Evolutionary conservation across 1,140 invertebrate species (phyloP), one percentile per base, ranked within the genome.

Genomic region (Calephelis virginiensis): DNA sequence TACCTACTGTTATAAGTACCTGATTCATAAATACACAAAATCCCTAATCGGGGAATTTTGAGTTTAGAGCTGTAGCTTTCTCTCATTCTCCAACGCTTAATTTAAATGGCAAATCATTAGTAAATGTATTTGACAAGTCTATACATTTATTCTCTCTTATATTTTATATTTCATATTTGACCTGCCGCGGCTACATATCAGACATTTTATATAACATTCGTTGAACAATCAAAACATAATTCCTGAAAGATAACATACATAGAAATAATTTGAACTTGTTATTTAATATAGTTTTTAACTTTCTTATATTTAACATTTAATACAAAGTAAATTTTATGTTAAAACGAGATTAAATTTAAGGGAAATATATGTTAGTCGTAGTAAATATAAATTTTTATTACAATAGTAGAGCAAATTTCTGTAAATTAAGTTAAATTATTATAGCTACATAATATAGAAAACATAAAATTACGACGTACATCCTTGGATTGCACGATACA

Each of bases 1-100:
- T 56, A 56, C 53, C 53, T 56, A 56, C 37, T 56, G 17, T n/a
- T 49, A 38, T 56, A 56, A 37, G 37, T 56, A 56, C 53, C 53
- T 56, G 17, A 9, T 56, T 56, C 53, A n/a, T 37, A 37, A 6
- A 12, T 12, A 56, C 28, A 56, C 1, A 37, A 56, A 37, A 56
- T 37, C 28, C 53, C 53, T 37, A 17, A 49, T 14, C 11, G 17
- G 17, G 0, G 53, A 17, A 2, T 37, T 28, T 56, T 28, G 10
- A 10, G 50, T 53, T 56, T 12, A 10, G 17, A 28, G 53, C 8
- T 14, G 28, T 28, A 6, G 28, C 12, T 37, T 56, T 14, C 53
- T 37, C 28, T 56, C 17, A 17, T 56, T 10, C 12, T 43, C 8
- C 40, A 43, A 6, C 6, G 53, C 14, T 56, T 28, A 37, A 43